Base-by-base conservation (phyloP, 2,797 vertebrate genomes). In the Nyctibius grandis region DNA sequence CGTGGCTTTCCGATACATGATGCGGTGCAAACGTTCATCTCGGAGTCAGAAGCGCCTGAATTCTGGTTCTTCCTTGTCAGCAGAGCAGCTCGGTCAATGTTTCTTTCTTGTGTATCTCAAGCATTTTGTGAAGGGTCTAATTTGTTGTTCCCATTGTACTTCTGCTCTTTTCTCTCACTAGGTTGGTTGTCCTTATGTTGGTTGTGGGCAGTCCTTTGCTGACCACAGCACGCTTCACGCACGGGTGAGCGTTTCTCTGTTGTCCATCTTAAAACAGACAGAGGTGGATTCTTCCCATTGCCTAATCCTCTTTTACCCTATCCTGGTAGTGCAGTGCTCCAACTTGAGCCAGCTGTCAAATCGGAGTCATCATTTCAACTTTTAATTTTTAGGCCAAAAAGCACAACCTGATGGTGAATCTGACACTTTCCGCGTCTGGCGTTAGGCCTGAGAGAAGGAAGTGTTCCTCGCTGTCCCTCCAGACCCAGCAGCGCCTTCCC, bases 341-440 rank as follows among this genome's bases (percentile, higher is more conserved):
- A 36, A 0, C 47, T 15, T 33, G 42, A 61, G 9, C 29, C 64
- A 34, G 40, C 65, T 84, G 33, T 64, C 69, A 38, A 23, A 53
- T 38, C 15, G 60, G 67, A n/a, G n/a, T n/a, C n/a, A 2, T 70
- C 61, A 14, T 67, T 42, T 42, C 38, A 25, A 17, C 3, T 53
- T 74, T 51, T 7, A 9, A 53, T 15, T 73, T 72, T 22, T 33
- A 99, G 99, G 97, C 97, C 10, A 99, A 99, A 97, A 99, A 99
- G 96, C 99, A 99, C 98, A 99, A 99, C 98, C 98, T 99, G 98
- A 99, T 99, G 0, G 99, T 99, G 96, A 99, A 99, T 88, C 98
- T 99, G 97, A 99, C 99, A 99, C 99, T 0, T 99, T 99, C 96
- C 98, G 99, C 4, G 97, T 99, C 91, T 99, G 99, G 99, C 99